phyloP scores from a whole-genome alignment of 2,797 vertebrate genomes.

The Eurystomus glaucurus region DNA sequence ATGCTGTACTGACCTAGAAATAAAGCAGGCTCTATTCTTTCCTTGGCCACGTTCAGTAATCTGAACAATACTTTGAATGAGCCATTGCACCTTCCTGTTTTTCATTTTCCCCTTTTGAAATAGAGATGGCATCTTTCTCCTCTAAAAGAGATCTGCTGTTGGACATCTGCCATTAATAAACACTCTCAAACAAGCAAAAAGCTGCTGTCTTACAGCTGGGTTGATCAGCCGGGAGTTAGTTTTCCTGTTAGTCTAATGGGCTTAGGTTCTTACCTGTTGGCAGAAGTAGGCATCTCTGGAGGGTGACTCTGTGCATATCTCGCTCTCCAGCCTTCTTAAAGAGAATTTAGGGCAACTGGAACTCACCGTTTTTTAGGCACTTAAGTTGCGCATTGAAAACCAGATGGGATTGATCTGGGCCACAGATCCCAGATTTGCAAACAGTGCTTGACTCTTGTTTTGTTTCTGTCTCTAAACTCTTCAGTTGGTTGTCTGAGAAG shows the following conservation, averaged over 20 bases:
- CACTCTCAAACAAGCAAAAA: background rate
- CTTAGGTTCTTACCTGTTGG: background rate
- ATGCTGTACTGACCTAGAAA: background rate
- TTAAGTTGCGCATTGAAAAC: background rate
- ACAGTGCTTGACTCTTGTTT: background rate
- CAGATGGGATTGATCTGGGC: background rate
- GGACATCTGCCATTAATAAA: background rate
- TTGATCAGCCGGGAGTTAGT: background rate
- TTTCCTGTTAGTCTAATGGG: background rate
- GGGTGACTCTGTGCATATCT: background rate
- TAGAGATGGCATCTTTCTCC: background rate
- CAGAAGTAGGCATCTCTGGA: background rate
- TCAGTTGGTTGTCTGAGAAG: background rate
- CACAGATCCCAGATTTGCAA: background rate
- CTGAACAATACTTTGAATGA: background rate
- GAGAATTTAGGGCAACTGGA: slow-evolving; percentile 1
- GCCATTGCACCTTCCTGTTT: background rate
- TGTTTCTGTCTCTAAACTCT: background rate
- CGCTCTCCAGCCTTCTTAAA: background rate
- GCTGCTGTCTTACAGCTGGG: background rate
- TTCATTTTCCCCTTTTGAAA: background rate
- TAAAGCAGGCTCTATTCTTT: background rate
- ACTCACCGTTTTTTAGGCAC: background rate
- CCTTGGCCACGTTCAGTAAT: background rate
- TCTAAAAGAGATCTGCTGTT: background rate